These are phyloP conservation scores for Eira barbara DNA, from an alignment of 2,113 vertebrate genomes.

Conservation along the genomic window DNA sequence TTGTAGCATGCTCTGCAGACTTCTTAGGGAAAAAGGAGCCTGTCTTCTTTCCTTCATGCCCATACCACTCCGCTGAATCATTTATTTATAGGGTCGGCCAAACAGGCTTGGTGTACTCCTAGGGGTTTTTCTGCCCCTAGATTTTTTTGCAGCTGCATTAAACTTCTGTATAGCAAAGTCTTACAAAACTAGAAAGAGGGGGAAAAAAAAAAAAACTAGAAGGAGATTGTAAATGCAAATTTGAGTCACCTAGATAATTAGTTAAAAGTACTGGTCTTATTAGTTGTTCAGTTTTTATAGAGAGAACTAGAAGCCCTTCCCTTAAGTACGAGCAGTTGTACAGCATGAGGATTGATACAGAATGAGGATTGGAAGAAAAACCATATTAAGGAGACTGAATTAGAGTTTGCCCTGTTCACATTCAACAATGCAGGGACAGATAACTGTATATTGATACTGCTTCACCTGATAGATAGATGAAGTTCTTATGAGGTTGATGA, in stretches of 20 bases:
- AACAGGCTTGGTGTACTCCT: neutral
- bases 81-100: neutral
- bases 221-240: neutral
- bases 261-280: neutral
- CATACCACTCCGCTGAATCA: neutral
- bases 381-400: neutral
- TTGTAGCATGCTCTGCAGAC: neutral
- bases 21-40: neutral
- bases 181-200: neutral
- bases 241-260: neutral
- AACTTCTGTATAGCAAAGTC: neutral
- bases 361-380: neutral
- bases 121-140: neutral
- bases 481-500: neutral
- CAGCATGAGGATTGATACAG: neutral
- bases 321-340: neutral
- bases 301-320: neutral
- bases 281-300: neutral
- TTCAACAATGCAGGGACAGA: neutral
- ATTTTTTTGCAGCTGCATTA: neutral
- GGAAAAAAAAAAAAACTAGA: neutral
- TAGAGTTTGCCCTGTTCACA: constrained; percentile 4
- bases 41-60: neutral
- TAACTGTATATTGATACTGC: neutral
- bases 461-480: neutral